Base-by-base conservation (phyloP, 2,888 invertebrate species). In the Calliscelio sp. region DNA sequence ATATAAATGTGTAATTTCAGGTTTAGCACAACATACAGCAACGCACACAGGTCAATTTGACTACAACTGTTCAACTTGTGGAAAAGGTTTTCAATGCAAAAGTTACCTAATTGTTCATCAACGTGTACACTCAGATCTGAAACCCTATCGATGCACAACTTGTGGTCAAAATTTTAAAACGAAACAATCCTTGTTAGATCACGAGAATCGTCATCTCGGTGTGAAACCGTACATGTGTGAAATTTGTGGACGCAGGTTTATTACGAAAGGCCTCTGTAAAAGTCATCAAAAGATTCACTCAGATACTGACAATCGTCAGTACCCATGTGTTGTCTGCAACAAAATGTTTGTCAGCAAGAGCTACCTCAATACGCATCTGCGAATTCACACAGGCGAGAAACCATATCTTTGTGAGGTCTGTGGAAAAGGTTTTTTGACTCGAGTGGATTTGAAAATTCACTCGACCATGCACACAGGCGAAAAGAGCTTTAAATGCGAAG, bases 381-480 rank as follows among this genome's bases (percentile, higher is more conserved):
- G 94, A 28, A 95, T 95, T 77, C 95, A 95, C 86, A 95, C 95
- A 0, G 95, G 95, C 0, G 95, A 95, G 86, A 95, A 95, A 86
- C 95, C 95, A 0, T 95, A 94, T 88, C 93, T 95, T 83, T 95
- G 95, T 87, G 95, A 95, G 89, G 95, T 95, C 46, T 95, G 95
- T 87, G 95, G 94, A 0, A 95, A 95, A 90, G 95, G 95, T 14
- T 95, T 95, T 86, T 87, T 95, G 10, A 95, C 95, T 0, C 90
- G 94, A 2, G 95, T 95, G 0, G 95, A 95, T 89, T 91, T 95
- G 10, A 93, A 94, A 86, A 94, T 95, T 61, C 95, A 95, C 88
- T 94, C 94, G 6, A 95, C 95, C 0, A 94, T 95, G 94, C 95
- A 95, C 88, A 95, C 95, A 0, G 95, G 95, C 0, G 95, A 95